Evolutionary conservation across 2,888 invertebrate genomes (phyloP), one percentile per base, ranked within the genome.

Genomic region (Heteropelma amictum): DNA sequence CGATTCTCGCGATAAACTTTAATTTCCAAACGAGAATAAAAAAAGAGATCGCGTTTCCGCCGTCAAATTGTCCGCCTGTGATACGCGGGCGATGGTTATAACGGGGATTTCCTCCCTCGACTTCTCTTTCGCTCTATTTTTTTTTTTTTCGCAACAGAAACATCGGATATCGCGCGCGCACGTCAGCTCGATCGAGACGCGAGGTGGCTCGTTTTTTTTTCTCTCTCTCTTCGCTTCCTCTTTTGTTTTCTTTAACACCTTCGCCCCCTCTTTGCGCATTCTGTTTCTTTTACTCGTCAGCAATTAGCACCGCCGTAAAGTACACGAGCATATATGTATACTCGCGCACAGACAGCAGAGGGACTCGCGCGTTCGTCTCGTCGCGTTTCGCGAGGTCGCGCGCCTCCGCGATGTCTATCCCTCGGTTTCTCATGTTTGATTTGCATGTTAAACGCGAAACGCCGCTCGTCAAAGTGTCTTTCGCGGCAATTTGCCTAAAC

Each of bases 271-370:
- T 77, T 61, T 76, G 42, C 47, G 69, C 72, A 77, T 78, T 69
- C 74, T 35, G 72, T 76, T 72, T 78, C 78, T 79, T 74, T 75
- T 74, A 77, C 72, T 76, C 65, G 77, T 53, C 78, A 82, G 83
- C 85, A 88, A 88, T 88, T 88, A 88, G 84, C 88, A 84, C 83
- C 68, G 79, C 82, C 81, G 82, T 85, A 86, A 85, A 86, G 23
- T 45, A 38, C 17, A 35, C n/a, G n/a, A n/a, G 40, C 28, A 35
- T 40, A 30, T 21, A 38, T 28, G 21, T n/a, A n/a, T n/a, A n/a
- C n/a, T n/a, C 8, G n/a, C 51, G 14, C 12, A 49, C n/a, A 45
- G 40, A 21, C n/a, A n/a, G n/a, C n/a, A 19, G 12, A 54, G 30
- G 23, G 61, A 61, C 23, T 26, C 42, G 47, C 51, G 35, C 53